phyloP scores from a whole-genome alignment of 2,113 vertebrate genomes.

The Dissostichus mawsoni region DNA sequence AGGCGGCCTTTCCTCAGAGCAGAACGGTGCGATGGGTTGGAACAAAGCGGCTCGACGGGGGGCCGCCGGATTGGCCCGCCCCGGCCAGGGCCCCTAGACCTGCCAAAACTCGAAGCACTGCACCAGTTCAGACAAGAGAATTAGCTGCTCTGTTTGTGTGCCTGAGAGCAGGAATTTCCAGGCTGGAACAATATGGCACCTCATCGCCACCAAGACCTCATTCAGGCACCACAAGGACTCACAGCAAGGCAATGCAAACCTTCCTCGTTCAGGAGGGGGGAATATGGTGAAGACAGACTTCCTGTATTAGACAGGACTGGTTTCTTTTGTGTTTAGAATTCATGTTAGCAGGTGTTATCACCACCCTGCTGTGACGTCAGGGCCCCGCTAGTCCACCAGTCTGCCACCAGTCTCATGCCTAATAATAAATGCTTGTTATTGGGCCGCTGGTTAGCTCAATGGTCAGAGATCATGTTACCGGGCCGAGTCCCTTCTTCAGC shows the following conservation, averaged over 20 bases:
- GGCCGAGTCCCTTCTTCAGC: too few species aligned
- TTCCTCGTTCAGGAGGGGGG: slow-evolving; percentile 1
- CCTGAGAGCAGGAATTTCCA: slow-evolving; percentile 28
- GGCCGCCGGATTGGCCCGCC: slow-evolving; percentile 69
- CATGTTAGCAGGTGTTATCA: slow-evolving; percentile 31
- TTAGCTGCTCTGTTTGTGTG: slow-evolving; percentile 65
- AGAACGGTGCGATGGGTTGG: slow-evolving; percentile 73
- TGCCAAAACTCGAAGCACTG: slow-evolving; percentile 60
- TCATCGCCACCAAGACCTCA: slow-evolving; percentile 47
- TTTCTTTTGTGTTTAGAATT: slow-evolving; percentile 8
- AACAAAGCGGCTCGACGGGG: slow-evolving; percentile 81
- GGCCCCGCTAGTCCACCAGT: background rate
- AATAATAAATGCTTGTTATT: background rate
- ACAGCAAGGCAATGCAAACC: slow-evolving; percentile 36
- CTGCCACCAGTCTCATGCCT: slow-evolving; percentile 1
- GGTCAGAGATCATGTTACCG: too few species aligned
- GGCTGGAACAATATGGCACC: slow-evolving; percentile 50
- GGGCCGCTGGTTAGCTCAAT: too few species aligned
- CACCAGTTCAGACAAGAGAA: slow-evolving; percentile 67
- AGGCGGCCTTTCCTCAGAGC: slow-evolving; percentile 62
- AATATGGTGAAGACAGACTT: background rate
- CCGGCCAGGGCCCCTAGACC: slow-evolving; percentile 55
- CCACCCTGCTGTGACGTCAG: slow-evolving; percentile 7
- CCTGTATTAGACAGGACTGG: background rate
- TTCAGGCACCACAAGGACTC: slow-evolving; percentile 44